These are phyloP conservation scores for Acanthosepion lycidas DNA, from an alignment of 2,888 invertebrate genomes.

Conservation along the genomic window DNA sequence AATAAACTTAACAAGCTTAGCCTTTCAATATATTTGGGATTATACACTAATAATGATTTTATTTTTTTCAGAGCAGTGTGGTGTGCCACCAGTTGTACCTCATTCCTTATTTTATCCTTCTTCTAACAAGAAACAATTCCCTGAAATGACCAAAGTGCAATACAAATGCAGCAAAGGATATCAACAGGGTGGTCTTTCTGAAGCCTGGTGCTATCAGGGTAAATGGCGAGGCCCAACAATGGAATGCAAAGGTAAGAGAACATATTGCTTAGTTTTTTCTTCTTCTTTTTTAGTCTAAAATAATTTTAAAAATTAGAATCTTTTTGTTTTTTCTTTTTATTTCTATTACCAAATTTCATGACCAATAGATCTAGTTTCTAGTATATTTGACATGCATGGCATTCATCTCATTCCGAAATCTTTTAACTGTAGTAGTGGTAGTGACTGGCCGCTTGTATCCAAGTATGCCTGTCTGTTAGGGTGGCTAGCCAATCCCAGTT, in stretches of 20 bases:
- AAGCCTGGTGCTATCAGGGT: not conserved
- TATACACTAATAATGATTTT: not conserved
- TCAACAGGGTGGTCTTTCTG: not conserved
- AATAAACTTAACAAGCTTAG: no score
- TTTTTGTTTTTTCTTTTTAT: no score
- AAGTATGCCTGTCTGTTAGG: no score
- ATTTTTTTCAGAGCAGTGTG: conserved; percentile 42
- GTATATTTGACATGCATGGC: no score
- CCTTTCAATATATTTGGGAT: no score
- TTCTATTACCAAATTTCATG: no score
- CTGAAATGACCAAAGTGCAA: not conserved
- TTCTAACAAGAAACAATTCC: not conserved
- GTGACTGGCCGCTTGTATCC: no score
- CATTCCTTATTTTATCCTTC: not conserved
- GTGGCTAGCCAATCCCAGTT: no score
- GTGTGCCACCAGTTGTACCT: not conserved
- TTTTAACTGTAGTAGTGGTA: no score
- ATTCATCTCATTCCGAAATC: no score
- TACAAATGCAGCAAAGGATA: conserved; percentile 25
- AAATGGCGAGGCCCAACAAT: conserved; percentile 35
- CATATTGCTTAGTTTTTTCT: not conserved
- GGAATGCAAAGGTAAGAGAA: conserved; percentile 23
- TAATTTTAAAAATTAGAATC: no score
- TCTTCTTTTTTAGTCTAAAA: not conserved
- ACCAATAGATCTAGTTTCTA: no score